Evolutionary conservation across 2,888 invertebrate species (phyloP).

Genomic region (Brenthis ino): DNA sequence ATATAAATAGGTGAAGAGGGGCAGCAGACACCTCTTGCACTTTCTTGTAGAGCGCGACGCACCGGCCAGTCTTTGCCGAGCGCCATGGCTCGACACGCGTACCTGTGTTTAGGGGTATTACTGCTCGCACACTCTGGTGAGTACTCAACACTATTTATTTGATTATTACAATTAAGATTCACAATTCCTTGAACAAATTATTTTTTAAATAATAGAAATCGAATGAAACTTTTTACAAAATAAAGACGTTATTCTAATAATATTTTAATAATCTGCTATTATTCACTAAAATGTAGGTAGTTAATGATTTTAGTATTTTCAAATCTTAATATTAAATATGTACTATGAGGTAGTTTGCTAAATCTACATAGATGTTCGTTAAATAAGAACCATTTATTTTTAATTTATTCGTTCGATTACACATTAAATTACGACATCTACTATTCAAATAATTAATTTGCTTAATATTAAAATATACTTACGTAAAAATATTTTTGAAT

Average conservation of each 20-base stretch:
- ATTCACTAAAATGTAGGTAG: slow-evolving; percentile 9
- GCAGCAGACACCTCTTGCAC: slow-evolving; percentile 77
- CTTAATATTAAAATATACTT: slow-evolving; percentile 37
- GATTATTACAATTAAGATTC: background rate
- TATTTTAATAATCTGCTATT: background rate
- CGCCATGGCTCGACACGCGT: slow-evolving; percentile 82
- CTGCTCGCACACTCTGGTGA: slow-evolving; percentile 76
- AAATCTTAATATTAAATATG: background rate
- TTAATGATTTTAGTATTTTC: background rate
- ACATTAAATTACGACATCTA: slow-evolving; percentile 9
- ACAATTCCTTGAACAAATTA: background rate
- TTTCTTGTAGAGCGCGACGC: slow-evolving; percentile 73
- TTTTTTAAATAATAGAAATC: too few species aligned
- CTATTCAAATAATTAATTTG: slow-evolving; percentile 22
- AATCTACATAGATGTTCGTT: too few species aligned
- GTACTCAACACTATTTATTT: slow-evolving; percentile 48
- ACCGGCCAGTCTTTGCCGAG: slow-evolving; percentile 75
- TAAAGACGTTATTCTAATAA: too few species aligned
- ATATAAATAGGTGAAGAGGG: slow-evolving; percentile 82
- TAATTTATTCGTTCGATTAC: slow-evolving; percentile 1
- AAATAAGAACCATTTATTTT: background rate
- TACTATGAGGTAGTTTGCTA: too few species aligned
- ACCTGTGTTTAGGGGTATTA: slow-evolving; percentile 75
- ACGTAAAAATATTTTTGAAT: slow-evolving; percentile 47
- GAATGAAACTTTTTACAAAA: too few species aligned